A percentile compares a stretch with the other conserved stretches of the same genome.
These are phyloP conservation scores for Prochilodus magdalenae DNA, from an alignment of 2,113 vertebrate species.

Conservation along the genomic window DNA sequence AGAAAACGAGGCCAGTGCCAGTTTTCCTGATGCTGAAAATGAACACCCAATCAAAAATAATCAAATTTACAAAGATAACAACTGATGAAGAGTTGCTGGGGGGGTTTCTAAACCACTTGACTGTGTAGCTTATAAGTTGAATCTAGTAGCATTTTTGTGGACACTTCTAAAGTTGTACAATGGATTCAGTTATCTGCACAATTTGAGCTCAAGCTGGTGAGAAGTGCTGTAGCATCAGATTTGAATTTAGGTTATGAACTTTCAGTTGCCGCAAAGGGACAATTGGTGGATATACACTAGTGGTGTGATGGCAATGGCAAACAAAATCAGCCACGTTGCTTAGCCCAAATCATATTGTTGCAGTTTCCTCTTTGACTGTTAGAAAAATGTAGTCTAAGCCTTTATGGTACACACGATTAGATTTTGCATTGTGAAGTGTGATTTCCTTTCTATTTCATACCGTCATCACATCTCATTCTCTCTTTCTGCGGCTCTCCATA, in stretches of 20 bases:
- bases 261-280: constrained; percentile 24
- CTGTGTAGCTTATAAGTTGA: not conserved
- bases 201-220: constrained; percentile 12
- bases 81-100: not conserved
- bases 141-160: not conserved
- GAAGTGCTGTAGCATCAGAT: not conserved
- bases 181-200: constrained; percentile 7
- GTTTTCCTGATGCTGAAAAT: not conserved
- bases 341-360: constrained; percentile 10
- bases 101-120: not conserved
- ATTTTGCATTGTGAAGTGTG: not conserved
- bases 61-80: not conserved
- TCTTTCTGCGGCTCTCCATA: not conserved
- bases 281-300: constrained; percentile 27
- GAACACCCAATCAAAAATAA: not conserved
- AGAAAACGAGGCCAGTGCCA: not conserved
- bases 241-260: constrained; percentile 20
- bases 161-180: not conserved
- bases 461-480: not conserved
- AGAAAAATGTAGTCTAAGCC: not conserved
- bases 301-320: not conserved
- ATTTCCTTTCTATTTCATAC: not conserved
- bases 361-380: constrained; percentile 23
- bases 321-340: constrained; percentile 20
- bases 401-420: not conserved